Percentiles rank a stretch among this genome's conserved stretches.
phyloP scores from a whole-genome alignment of 2,888 invertebrate species.

The Macrophya alboannulata region DNA sequence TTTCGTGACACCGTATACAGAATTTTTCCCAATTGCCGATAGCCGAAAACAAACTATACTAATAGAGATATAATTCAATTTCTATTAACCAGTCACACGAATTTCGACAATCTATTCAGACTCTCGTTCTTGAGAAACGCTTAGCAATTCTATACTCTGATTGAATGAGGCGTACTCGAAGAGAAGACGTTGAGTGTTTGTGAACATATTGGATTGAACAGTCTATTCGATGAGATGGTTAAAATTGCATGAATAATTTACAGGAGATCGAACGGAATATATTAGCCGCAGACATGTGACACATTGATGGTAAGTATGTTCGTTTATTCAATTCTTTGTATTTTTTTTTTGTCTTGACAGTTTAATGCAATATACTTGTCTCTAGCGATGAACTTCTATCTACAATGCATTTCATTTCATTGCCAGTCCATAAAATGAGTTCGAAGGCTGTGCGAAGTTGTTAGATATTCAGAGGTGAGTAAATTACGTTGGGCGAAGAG shows the following conservation, averaged over 20 bases:
- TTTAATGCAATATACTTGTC: background rate
- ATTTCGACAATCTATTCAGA: background rate
- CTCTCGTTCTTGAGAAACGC: background rate
- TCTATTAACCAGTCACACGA: background rate
- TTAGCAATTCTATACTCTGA: background rate
- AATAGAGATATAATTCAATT: background rate
- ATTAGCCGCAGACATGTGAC: background rate
- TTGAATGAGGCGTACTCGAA: background rate
- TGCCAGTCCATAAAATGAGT: background rate
- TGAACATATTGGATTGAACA: background rate
- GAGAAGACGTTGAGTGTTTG: slow-evolving; percentile 18
- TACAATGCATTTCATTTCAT: background rate
- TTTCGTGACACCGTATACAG: background rate
- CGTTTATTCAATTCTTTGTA: background rate
- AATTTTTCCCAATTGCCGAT: background rate
- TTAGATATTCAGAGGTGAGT: background rate
- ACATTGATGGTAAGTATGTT: background rate
- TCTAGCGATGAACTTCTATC: background rate
- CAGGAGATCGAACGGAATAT: background rate
- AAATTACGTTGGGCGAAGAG: background rate
- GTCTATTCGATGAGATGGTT: background rate
- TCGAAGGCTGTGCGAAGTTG: background rate
- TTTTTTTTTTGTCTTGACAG: background rate
- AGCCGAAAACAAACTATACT: background rate
- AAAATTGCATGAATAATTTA: background rate